Evolutionary conservation across 2,888 invertebrate species (phyloP).

Genomic region (Stomorhina lunata): DNA sequence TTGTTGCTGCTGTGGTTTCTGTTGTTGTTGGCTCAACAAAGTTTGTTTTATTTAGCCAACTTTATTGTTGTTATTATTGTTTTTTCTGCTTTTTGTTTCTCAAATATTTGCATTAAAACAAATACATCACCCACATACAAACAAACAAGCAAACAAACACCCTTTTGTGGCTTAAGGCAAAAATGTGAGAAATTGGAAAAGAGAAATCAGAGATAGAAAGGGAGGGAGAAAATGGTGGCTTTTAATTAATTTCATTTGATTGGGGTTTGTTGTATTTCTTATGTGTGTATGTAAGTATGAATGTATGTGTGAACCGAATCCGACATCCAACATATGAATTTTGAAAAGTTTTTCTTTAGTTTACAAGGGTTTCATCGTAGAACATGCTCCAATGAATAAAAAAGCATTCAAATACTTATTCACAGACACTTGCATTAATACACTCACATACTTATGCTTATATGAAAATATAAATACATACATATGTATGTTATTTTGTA

Average conservation of each 20-base stretch:
- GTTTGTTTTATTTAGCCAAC: constrained; percentile 47
- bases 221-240: background rate
- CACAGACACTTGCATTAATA: background rate
- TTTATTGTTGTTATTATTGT: constrained; percentile 35
- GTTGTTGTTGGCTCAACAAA: constrained; percentile 13
- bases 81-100: background rate
- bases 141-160: too few species aligned
- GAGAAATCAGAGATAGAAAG: background rate
- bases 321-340: constrained; percentile 32
- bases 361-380: constrained; percentile 50
- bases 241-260: constrained; percentile 63
- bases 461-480: too few species aligned
- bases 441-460: background rate
- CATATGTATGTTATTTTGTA: too few species aligned
- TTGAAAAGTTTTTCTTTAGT: constrained; percentile 43
- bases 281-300: too few species aligned
- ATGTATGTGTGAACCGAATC: constrained; percentile 1
- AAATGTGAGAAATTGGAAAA: background rate
- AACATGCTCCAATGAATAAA: constrained; percentile 8
- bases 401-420: background rate
- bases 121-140: too few species aligned
- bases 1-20: background rate
- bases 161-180: constrained; percentile 18
- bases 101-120: constrained; percentile 31
- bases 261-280: background rate